Evolutionary conservation across 2,113 vertebrate species (phyloP), one percentile per base, ranked within the genome.

Genomic region (Corythornis vintsioides): DNA sequence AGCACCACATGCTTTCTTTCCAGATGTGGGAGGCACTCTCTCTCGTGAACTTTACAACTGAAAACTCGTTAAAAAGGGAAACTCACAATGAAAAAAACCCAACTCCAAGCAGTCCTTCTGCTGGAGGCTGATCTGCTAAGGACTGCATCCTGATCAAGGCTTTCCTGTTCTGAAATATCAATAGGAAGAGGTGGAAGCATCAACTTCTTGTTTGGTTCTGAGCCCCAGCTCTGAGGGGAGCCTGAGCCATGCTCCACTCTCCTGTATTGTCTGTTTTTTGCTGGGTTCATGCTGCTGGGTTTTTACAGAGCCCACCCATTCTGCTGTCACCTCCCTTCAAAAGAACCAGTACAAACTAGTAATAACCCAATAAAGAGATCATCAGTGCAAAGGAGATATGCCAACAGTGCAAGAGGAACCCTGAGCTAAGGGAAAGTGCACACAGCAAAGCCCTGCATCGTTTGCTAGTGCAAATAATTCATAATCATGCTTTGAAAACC

Each of bases 101-200:
- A 83, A 59, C 17, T 47, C 22, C 33, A 29, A 50, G 47, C 21
- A 50, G 21, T 28, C 29, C 78, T 74, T 81, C 40, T 15, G 38
- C 45, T 42, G 24, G 35, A 83, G 24, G 70, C 47, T 90, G 70
- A 73, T 67, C 45, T 72, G 50, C 61, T 90, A 67, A 76, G 57
- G 38, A 55, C 0, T 86, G 55, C 40, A 74, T 10, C 19, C 61
- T 86, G 86, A 90, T 69, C 92, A 84, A 95, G 57, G 21, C 19
- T 88, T 93, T 94, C 90, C 80, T 95, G 86, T 90, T 72, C 72
- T 93, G 83, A 94, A 95, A 86, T 40, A 93, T 40, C 60, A 93
- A 82, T 93, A 93, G 86, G 74, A 95, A 93, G 77, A 93, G 40
- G 63, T 93, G 74, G 93, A 95, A 94, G 38, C 59, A 90, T 94